Conservation (phyloP, 2,113 vertebrate genomes). For the Sterrhoptilus dennistouni region DNA sequence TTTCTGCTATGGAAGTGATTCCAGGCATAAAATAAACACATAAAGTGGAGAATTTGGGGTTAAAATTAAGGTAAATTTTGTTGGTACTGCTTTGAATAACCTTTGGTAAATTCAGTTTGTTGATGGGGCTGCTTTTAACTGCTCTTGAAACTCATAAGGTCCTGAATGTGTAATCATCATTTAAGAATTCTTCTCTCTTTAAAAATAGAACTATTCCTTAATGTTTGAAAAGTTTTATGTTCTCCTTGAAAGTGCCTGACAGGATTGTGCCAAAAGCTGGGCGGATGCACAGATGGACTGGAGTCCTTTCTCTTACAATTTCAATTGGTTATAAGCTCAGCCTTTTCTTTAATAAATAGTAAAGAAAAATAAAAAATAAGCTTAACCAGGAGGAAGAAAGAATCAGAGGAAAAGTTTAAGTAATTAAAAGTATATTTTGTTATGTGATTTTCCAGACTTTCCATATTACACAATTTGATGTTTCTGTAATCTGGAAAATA, state of each 20-base stretch:
- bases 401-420: background rate
- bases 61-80: background rate
- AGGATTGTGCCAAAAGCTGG: background rate
- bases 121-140: background rate
- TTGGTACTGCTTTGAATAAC: background rate
- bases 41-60: background rate
- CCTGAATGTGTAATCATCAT: background rate
- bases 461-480: background rate
- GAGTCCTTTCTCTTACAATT: background rate
- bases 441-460: background rate
- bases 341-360: background rate
- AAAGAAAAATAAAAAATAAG: background rate
- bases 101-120: background rate
- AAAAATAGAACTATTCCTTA: background rate
- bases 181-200: background rate
- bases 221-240: background rate
- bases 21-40: background rate
- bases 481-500: background rate
- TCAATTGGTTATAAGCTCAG: background rate
- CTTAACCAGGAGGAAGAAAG: background rate
- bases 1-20: background rate
- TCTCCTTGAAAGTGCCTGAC: fast-evolving
- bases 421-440: background rate
- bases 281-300: background rate
- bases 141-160: background rate